phyloP scores from a whole-genome alignment of 30 jellyfish, hydroid and myxozoan genomes.

The Aurelia sp. region DNA sequence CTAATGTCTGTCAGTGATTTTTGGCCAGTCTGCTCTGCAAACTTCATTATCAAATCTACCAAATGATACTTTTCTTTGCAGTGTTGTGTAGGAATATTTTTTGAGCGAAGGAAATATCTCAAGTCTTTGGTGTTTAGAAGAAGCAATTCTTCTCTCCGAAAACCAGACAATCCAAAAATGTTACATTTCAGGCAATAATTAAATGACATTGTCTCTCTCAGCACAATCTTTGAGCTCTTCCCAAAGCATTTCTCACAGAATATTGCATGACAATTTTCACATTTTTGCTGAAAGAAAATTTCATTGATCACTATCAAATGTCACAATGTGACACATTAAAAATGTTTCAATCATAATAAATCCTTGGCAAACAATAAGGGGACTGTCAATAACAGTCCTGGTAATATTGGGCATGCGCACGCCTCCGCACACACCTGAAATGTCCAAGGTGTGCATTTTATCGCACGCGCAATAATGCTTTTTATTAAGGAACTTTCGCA shows the following conservation, averaged over 20 bases:
- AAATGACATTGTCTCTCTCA: constrained; percentile 8
- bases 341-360: too few species aligned
- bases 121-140: constrained; percentile 81
- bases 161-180: constrained; percentile 47
- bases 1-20: constrained; percentile 77
- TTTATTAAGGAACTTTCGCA: too few species aligned
- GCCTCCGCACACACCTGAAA: too few species aligned
- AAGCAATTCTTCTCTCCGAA: constrained; percentile 81
- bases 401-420: too few species aligned
- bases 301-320: too few species aligned
- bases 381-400: too few species aligned
- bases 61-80: constrained; percentile 92
- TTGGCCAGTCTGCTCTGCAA: constrained; percentile 89
- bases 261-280: constrained; percentile 78
- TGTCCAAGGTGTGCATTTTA: too few species aligned
- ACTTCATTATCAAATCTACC: constrained; percentile 91
- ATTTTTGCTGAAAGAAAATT: constrained; percentile 60
- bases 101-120: constrained; percentile 60
- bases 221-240: constrained; percentile 53
- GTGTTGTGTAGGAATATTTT: constrained; percentile 68
- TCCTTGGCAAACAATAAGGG: too few species aligned
- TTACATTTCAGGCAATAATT: constrained; percentile 80
- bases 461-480: too few species aligned
- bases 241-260: constrained; percentile 89
- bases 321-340: too few species aligned